phyloP scores from a whole-genome alignment of 2,113 vertebrate species.

The Acrocephalus arundinaceus region DNA sequence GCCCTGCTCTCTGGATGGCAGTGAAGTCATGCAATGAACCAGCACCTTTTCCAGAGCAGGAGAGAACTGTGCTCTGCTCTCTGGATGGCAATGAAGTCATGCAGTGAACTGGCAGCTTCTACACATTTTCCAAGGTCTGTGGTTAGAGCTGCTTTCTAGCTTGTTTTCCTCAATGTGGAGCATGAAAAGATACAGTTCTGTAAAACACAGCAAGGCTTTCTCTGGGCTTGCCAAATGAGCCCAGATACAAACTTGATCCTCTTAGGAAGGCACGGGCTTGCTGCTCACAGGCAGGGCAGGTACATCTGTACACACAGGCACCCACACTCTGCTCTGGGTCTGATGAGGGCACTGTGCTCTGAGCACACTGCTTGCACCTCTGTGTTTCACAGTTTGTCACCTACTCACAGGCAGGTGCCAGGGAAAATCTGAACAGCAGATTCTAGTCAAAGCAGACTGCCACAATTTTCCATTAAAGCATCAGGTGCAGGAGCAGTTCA shows the following conservation, averaged over 20 bases:
- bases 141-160: not conserved
- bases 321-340: accelerated
- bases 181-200: accelerated
- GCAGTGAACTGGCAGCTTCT: not conserved
- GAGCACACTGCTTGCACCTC: not conserved
- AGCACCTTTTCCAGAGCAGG: no score
- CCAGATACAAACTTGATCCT: not conserved
- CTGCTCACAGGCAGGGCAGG: not conserved
- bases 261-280: not conserved
- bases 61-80: not conserved
- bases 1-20: no score
- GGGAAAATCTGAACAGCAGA: not conserved
- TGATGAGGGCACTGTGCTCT: not conserved
- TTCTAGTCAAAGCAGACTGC: not conserved
- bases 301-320: accelerated
- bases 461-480: not conserved
- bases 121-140: not conserved
- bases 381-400: not conserved
- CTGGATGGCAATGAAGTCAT: not conserved
- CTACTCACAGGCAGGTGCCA: not conserved
- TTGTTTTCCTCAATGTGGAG: accelerated
- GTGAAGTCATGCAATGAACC: no score
- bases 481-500: not conserved
- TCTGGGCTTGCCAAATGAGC: not conserved
- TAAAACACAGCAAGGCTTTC: not conserved